These are phyloP conservation scores for Protula sp. DNA, from an alignment of 2,888 invertebrate species.

Conservation along the genomic window DNA sequence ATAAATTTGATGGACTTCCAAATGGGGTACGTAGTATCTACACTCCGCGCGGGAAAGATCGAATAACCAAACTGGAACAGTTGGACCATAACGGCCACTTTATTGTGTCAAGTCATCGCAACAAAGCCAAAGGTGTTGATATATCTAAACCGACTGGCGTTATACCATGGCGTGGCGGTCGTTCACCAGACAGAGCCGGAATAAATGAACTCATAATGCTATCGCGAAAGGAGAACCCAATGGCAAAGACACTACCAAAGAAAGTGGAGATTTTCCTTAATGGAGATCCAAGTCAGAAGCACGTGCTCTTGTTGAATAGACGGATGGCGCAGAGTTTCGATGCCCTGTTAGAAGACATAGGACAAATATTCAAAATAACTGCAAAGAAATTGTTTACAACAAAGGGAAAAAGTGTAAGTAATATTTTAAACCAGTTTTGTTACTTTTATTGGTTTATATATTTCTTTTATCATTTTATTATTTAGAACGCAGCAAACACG, in stretches of 20 bases:
- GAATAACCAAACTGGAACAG: constrained; percentile 35
- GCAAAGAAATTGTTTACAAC: constrained; percentile 40
- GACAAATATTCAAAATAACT: constrained; percentile 40
- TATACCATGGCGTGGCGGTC: constrained; percentile 27
- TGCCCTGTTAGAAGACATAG: constrained; percentile 42
- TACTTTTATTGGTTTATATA: too few species aligned
- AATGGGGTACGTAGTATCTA: constrained; percentile 48
- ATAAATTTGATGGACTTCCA: constrained; percentile 29
- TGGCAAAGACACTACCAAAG: too few species aligned
- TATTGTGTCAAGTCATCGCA: constrained; percentile 37
- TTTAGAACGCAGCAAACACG: too few species aligned
- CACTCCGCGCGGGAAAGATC: constrained; percentile 42
- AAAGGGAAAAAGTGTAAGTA: constrained; percentile 32
- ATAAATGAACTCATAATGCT: neutral
- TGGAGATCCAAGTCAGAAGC: constrained; percentile 36
- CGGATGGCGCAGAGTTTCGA: constrained; percentile 45
- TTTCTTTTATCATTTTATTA: too few species aligned
- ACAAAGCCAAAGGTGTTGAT: constrained; percentile 34
- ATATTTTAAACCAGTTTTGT: too few species aligned
- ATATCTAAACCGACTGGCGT: constrained; percentile 24
- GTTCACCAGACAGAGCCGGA: constrained; percentile 27
- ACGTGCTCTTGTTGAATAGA: constrained; percentile 43
- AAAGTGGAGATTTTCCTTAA: constrained; percentile 33
- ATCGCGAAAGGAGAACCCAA: neutral
- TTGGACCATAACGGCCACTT: constrained; percentile 37